These are phyloP conservation scores for Cecropterus lyciades DNA, from an alignment of 1,140 invertebrate genomes.

Conservation along the genomic window DNA sequence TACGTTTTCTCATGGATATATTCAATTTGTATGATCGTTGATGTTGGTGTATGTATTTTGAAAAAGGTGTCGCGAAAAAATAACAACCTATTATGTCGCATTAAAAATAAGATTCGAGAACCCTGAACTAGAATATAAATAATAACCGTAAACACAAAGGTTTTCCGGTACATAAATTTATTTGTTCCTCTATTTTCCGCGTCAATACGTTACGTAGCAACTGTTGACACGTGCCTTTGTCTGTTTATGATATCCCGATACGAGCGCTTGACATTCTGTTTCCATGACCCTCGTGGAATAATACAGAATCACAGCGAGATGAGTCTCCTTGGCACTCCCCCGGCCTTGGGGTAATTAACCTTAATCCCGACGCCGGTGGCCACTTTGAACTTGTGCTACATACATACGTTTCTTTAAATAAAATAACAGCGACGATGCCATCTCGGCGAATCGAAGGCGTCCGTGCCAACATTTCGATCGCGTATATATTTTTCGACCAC, in stretches of 20 bases:
- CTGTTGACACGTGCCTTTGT: not conserved
- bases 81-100: too few relatives aligned
- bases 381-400: constrained; percentile 75
- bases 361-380: constrained; percentile 60
- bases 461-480: constrained; percentile 69
- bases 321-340: constrained; percentile 29
- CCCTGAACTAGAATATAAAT: too few relatives aligned
- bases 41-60: too few relatives aligned
- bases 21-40: too few relatives aligned
- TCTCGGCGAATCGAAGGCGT: constrained; percentile 38
- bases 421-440: constrained; percentile 49
- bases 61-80: too few relatives aligned
- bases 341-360: constrained; percentile 76
- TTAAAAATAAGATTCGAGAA: too few relatives aligned
- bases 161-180: not conserved
- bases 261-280: not conserved
- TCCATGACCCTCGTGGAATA: not conserved
- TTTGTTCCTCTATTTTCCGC: not conserved
- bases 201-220: not conserved
- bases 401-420: constrained; percentile 69
- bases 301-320: not conserved
- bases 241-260: not conserved
- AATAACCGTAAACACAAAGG: not conserved
- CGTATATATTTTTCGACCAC: constrained; percentile 56
- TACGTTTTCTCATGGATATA: too few relatives aligned